Evolutionary conservation across 1,140 invertebrate genomes (phyloP).

Genomic region (Bombus picipes): DNA sequence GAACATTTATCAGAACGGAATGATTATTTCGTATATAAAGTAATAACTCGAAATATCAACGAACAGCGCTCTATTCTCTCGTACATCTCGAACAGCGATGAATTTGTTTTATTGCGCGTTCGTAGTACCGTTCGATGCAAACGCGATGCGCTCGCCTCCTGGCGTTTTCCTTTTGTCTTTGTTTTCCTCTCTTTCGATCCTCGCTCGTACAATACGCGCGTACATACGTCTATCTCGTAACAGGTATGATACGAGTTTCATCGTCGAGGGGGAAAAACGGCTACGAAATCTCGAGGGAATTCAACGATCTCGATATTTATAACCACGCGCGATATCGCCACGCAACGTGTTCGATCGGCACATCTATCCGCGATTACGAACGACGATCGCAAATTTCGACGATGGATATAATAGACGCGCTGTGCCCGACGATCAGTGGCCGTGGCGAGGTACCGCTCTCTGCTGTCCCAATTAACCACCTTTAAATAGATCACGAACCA

Average conservation of each 20-base stretch:
- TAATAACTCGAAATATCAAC: too few species aligned
- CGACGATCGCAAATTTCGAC: conserved; percentile 1
- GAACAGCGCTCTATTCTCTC: too few species aligned
- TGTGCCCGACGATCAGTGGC: not conserved
- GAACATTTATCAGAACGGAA: too few species aligned
- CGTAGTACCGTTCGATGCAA: accelerated
- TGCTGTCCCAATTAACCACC: conserved; percentile 7
- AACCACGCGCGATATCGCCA: not conserved
- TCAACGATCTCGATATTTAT: not conserved
- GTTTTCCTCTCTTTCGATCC: too few species aligned
- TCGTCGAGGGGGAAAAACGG: not conserved
- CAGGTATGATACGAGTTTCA: too few species aligned
- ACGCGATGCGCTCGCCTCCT: too few species aligned
- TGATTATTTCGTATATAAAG: too few species aligned
- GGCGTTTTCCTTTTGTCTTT: too few species aligned
- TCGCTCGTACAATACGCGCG: accelerated
- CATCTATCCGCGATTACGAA: not conserved
- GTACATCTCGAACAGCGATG: too few species aligned
- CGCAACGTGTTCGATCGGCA: not conserved
- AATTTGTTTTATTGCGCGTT: too few species aligned
- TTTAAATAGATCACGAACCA: conserved; percentile 12
- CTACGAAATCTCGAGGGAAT: not conserved
- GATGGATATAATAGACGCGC: not conserved
- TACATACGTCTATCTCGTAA: too few species aligned
- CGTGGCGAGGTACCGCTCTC: not conserved